Evolutionary conservation across 2,888 invertebrate genomes (phyloP).

Genomic region (Drosophila borborema): DNA sequence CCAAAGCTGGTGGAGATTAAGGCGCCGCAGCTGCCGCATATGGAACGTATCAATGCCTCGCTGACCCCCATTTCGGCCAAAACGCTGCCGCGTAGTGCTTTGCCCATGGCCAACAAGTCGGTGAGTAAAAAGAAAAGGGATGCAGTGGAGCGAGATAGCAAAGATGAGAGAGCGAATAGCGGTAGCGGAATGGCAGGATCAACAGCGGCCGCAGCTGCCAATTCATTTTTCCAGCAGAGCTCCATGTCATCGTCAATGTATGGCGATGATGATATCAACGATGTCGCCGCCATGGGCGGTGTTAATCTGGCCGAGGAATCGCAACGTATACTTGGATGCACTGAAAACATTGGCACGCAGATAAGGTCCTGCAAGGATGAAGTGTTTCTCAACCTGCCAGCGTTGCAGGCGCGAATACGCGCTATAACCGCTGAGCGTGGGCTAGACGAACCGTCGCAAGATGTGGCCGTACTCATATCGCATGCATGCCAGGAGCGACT

Average conservation of each 20-base stretch:
- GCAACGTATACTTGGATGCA: slow-evolving; percentile 95
- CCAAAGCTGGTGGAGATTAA: slow-evolving; percentile 73
- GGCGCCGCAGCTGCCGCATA: slow-evolving; percentile 61
- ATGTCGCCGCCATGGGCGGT: slow-evolving; percentile 99
- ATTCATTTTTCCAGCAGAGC: slow-evolving; percentile 86
- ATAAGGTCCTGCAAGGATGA: slow-evolving; percentile 97
- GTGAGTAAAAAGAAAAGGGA: slow-evolving; percentile 92
- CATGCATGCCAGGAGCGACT: slow-evolving; percentile 97
- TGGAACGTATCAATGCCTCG: slow-evolving; percentile 68
- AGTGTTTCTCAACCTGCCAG: slow-evolving; percentile 91
- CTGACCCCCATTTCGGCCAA: slow-evolving; percentile 70
- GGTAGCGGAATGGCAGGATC: slow-evolving; percentile 50
- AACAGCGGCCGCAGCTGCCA: slow-evolving; percentile 80
- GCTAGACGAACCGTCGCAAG: slow-evolving; percentile 92
- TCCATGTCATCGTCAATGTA: slow-evolving; percentile 86
- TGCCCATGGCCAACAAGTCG: slow-evolving; percentile 86
- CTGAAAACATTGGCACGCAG: slow-evolving; percentile 95
- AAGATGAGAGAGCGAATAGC: slow-evolving; percentile 66
- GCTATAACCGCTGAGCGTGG: slow-evolving; percentile 91
- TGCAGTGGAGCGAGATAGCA: slow-evolving; percentile 86
- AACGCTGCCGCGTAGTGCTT: slow-evolving; percentile 80
- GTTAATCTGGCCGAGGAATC: slow-evolving; percentile 98
- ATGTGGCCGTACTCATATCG: slow-evolving; percentile 95
- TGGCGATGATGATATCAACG: slow-evolving; percentile 98
- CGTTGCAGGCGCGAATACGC: slow-evolving; percentile 92